A percentile compares a stretch with the other conserved stretches of the same genome.
Evolutionary conservation across 2,113 vertebrate genomes (phyloP).

Genomic region (Burhinus bistriatus): DNA sequence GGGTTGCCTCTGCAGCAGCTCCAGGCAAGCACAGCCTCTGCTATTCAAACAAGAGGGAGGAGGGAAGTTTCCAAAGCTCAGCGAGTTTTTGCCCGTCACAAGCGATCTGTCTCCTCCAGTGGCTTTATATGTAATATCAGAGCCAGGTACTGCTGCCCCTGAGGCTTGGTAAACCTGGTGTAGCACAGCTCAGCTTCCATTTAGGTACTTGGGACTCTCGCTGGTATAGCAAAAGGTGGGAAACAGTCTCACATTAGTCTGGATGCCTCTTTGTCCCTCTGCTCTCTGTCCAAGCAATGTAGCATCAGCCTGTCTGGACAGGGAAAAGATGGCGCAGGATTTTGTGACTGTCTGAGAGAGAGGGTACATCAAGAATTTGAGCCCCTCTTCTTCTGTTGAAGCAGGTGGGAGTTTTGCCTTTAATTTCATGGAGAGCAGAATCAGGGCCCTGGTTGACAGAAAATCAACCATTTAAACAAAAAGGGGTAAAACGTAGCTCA

Average conservation of each 20-base stretch:
- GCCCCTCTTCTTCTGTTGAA: neutral
- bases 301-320: neutral
- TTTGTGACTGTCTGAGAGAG: neutral
- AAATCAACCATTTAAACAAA: neutral
- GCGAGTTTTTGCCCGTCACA: neutral
- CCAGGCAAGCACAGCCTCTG: neutral
- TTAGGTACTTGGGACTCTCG: neutral
- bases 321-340: neutral
- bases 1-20: slow-evolving; percentile 29
- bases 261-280: neutral
- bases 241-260: neutral
- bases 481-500: neutral
- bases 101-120: neutral
- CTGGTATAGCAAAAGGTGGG: neutral
- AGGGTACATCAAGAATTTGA: rapidly evolving
- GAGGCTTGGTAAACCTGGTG: neutral
- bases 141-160: neutral
- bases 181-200: neutral
- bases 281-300: neutral
- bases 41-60: neutral
- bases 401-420: neutral
- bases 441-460: rapidly evolving
- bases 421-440: neutral
- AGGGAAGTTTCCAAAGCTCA: neutral
- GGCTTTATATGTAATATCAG: neutral